phyloP scores from a whole-genome alignment of 2,113 vertebrate species.

The Canis aureus region DNA sequence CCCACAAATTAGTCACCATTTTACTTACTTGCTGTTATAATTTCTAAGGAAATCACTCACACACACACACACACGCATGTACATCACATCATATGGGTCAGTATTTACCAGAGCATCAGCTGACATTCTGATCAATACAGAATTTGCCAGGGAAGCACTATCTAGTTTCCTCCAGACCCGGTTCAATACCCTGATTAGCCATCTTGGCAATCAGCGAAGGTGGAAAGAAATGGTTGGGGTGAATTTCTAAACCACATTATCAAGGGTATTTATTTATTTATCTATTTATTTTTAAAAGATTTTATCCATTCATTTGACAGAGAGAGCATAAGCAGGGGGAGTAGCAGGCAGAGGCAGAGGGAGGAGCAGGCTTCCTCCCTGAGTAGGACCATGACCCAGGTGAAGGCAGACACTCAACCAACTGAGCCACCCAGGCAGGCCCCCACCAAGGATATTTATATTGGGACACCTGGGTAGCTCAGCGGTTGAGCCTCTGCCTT shows the following conservation, averaged over 20 bases:
- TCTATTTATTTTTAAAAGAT: too few species aligned
- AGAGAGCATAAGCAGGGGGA: too few species aligned
- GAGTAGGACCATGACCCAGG: too few species aligned
- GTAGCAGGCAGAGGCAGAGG: too few species aligned
- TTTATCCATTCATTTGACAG: too few species aligned
- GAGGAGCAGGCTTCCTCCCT: too few species aligned
- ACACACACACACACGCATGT: neutral
- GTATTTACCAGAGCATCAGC: neutral
- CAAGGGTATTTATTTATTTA: neutral
- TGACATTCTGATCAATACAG: neutral
- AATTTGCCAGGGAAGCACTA: neutral
- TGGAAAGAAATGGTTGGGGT: neutral
- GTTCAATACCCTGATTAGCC: neutral
- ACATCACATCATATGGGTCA: neutral
- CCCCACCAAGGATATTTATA: too few species aligned
- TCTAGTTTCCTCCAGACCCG: neutral
- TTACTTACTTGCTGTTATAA: constrained; percentile 30
- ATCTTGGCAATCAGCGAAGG: neutral
- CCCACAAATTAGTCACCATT: neutral
- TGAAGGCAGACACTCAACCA: too few species aligned
- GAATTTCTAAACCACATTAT: neutral
- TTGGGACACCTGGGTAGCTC: too few species aligned
- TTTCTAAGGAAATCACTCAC: constrained; percentile 15
- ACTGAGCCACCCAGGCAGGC: too few species aligned
- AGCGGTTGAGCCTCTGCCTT: too few species aligned